Base-by-base conservation (phyloP, 2,113 vertebrate species). In the Megaceryle torquata region DNA sequence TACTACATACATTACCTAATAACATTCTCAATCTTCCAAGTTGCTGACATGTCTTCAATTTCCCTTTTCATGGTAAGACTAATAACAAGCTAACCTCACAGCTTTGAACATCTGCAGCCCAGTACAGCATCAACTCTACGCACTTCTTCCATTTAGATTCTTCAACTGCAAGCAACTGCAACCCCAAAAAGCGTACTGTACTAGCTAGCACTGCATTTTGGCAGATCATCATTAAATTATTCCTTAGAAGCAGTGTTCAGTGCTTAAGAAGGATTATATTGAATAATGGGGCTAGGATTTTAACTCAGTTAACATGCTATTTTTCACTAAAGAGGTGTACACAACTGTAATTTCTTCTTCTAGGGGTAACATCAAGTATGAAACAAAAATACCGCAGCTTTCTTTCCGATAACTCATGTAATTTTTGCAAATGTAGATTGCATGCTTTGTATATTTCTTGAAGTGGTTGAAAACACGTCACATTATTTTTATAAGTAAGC, bases 141-240 rank as follows among this genome's bases (percentile, higher is more conserved):
- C 51, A 67, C 21, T 29, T 90, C 92, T 91, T 35, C 59, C 54
- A 83, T 67, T 89, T 83, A 72, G 26, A 74, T 28, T 81, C 60
- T 60, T 88, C 68, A 77, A 76, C 78, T 86, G 74, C 76, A 88
- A 94, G 69, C 60, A 93, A 94, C 48, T 21, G 31, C 41, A 87
- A 76, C 29, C 37, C 29, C n/a, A 90, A 80, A 51, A 61, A 15
- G 31, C 16, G 53, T 71, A 78, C 84, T 68, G 59, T 76, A 75
- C 53, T 60, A 68, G 72, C 39, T 33, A 83, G 51, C 64, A 79
- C 63, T 93, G 78, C 13, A 69, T 83, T 91, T 84, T 86, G 72
- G 60, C 72, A 95, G 56, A 86, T 79, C n/a, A 57, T 92, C 90
- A 97, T 95, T 86, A 91, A 90, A 92, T 44, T 86, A 60, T 37